Evolutionary conservation across 2,888 invertebrate species (phyloP), one percentile per base, ranked within the genome.

Genomic region (Dioctria rufipes): DNA sequence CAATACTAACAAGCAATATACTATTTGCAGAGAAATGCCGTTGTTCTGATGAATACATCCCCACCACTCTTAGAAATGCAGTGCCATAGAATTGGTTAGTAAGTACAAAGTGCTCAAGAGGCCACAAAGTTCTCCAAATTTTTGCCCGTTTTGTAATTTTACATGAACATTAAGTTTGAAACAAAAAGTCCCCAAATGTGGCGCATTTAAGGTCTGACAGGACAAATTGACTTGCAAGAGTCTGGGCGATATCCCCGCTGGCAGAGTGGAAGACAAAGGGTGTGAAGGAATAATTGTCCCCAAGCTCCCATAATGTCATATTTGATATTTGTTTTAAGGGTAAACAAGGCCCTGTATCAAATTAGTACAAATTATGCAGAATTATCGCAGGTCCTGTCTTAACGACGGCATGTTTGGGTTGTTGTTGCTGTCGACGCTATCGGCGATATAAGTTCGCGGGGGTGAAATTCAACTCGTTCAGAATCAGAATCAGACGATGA

Each of bases 301-400:
- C 40, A 11, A 60, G 61, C 61, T 60, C 75, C 43, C 60, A 75
- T 61, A 60, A 40, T 75, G 75, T 61, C 75, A 75, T 61, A 75
- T 75, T 75, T 75, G 61, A 75, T 75, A 75, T 75, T 75, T 75
- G 75, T 75, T 75, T 42, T 75, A 43, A 37, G 75, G 60, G 42
- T 25, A 58, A 75, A 75, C 58, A 58, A 75, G 61, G 75, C 60
- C 60, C 60, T 51, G 61, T 75, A 75, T 60, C 75, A 75, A 75
- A 75, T 75, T 75, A 75, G 42, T 75, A 75, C 75, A 75, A 75
- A 75, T 75, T 75, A 75, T 75, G 43, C 61, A 42, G 75, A 75
- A 75, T 75, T 75, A 75, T 75, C 13, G 58, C 58, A 61, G 60
- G 43, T 60, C 37, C 43, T n/a, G 58, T 58, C 75, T 61, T 60